Evolutionary conservation across 2,113 vertebrate species (phyloP).

Genomic region (Myotis yumanensis): DNA sequence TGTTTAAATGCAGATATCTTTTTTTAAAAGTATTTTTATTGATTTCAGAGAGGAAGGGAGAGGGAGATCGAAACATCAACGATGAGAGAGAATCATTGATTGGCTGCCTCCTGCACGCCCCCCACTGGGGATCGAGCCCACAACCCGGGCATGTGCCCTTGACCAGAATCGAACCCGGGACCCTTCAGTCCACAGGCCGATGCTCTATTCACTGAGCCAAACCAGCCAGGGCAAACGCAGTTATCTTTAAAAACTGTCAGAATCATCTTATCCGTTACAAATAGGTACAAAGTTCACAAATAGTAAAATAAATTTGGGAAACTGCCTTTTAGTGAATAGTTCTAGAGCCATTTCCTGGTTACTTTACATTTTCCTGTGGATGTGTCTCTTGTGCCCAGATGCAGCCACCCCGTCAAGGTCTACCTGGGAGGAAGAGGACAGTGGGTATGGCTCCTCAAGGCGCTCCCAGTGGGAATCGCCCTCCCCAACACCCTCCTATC

Average conservation of each 20-base stretch:
- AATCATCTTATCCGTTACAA: neutral
- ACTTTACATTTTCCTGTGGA: neutral
- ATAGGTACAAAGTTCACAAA: neutral
- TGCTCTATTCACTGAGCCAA: too few species aligned
- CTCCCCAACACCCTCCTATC: constrained; percentile 89
- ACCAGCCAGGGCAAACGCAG: neutral
- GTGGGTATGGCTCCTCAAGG: constrained; percentile 85
- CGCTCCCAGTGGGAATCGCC: constrained; percentile 98
- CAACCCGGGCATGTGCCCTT: too few species aligned
- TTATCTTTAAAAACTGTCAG: neutral
- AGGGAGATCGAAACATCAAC: too few species aligned
- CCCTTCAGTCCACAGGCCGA: too few species aligned
- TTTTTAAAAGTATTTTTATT: too few species aligned
- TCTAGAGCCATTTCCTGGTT: constrained; percentile 70
- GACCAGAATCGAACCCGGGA: too few species aligned
- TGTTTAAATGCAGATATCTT: neutral
- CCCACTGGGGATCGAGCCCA: too few species aligned
- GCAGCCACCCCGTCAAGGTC: constrained; percentile 94
- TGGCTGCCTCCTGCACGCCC: too few species aligned
- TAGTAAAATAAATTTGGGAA: neutral
- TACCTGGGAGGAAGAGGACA: constrained; percentile 97
- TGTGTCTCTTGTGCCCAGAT: constrained; percentile 83
- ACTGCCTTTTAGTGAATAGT: neutral
- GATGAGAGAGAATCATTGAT: too few species aligned
- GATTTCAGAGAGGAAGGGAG: too few species aligned